Conservation (phyloP, 1,140 invertebrate species). For the Gryllus bimaculatus region DNA sequence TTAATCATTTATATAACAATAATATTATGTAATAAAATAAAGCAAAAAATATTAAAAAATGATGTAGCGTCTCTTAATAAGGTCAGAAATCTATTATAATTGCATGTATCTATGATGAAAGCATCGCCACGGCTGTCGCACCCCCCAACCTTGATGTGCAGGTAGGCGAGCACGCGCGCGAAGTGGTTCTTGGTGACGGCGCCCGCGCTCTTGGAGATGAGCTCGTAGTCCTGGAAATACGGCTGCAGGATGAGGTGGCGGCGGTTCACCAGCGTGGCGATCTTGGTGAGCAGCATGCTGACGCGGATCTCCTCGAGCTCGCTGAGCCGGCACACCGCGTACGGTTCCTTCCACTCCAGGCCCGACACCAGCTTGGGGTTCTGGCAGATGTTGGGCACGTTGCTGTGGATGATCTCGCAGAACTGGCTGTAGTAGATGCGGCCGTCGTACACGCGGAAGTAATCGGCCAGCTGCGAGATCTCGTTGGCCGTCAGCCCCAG, state of each 20-base stretch:
- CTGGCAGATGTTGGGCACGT: constrained; percentile 35
- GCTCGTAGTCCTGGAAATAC: constrained; percentile 66
- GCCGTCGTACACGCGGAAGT: constrained; percentile 61
- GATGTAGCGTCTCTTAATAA: too few relatives aligned
- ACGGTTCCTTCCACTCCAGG: constrained; percentile 51
- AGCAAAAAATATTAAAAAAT: too few relatives aligned
- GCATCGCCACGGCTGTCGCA: too few relatives aligned
- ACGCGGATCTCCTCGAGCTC: constrained; percentile 49
- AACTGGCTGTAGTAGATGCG: constrained; percentile 59
- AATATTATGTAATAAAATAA: too few relatives aligned
- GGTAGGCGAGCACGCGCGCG: constrained; percentile 51
- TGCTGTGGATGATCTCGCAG: constrained; percentile 35
- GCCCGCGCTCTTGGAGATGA: constrained; percentile 60
- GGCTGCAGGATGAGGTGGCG: constrained; percentile 48
- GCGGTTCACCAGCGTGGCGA: constrained; percentile 43
- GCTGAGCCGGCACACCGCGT: constrained; percentile 47
- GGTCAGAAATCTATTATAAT: too few relatives aligned
- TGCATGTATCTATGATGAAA: too few relatives aligned
- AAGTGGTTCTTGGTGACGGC: constrained; percentile 60
- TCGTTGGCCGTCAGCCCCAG: constrained; percentile 56
- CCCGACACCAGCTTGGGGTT: constrained; percentile 40
- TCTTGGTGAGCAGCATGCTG: constrained; percentile 54
- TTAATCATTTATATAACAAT: too few relatives aligned
- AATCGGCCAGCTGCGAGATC: constrained; percentile 56
- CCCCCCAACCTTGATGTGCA: constrained; percentile 39